phyloP scores from a whole-genome alignment of 2,888 invertebrate species.

The Acleris holmiana region DNA sequence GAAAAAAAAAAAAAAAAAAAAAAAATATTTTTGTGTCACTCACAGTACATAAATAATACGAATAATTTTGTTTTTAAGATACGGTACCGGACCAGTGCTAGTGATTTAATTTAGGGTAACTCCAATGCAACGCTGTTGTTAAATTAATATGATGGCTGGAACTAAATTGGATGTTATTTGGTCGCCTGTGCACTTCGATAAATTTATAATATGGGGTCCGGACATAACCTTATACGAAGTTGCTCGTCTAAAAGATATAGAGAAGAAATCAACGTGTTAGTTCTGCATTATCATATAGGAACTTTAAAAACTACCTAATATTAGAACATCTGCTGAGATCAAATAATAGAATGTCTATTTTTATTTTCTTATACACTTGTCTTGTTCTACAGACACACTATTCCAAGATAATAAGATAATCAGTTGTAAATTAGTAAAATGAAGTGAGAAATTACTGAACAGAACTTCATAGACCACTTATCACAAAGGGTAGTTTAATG shows the following conservation, averaged over 20 bases:
- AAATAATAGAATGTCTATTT: no score
- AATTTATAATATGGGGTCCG: constrained; percentile 95
- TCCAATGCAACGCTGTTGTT: constrained; percentile 7
- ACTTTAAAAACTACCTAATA: background rate
- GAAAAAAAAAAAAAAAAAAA: no score
- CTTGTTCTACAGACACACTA: no score
- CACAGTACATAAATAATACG: constrained; percentile 3
- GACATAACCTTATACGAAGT: constrained; percentile 95
- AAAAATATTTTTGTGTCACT: no score
- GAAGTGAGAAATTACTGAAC: no score
- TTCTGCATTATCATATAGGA: constrained; percentile 37
- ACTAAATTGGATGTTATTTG: constrained; percentile 92
- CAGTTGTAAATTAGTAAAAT: no score
- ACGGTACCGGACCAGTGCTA: background rate
- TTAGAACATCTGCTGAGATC: background rate
- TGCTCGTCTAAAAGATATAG: constrained; percentile 84
- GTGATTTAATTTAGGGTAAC: background rate
- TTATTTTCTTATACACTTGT: no score
- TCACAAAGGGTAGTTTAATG: no score
- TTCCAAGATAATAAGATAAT: no score
- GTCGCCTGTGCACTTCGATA: constrained; percentile 90
- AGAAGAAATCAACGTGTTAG: constrained; percentile 76
- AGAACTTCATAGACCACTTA: no score
- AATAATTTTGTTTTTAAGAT: no score
- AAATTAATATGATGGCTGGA: constrained; percentile 59